Percentiles rank a stretch among this genome's conserved stretches.
These are phyloP conservation scores for Phylloscopus whistleri DNA, from an alignment of 2,113 vertebrate genomes.

Conservation along the genomic window DNA sequence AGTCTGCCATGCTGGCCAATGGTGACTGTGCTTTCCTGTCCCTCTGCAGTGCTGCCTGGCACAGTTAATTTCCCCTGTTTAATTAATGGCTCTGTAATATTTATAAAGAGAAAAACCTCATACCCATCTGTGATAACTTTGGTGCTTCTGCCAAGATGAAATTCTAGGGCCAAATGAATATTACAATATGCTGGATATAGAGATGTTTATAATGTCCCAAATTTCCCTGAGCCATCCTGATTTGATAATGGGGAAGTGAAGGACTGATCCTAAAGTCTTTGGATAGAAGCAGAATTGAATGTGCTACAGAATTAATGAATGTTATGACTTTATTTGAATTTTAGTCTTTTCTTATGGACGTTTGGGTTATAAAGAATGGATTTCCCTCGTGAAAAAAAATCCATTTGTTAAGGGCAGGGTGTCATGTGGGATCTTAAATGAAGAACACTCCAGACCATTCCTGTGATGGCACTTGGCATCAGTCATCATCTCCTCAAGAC, in stretches of 20 bases:
- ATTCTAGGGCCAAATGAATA: conserved; percentile 10
- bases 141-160: neutral
- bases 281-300: neutral
- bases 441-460: neutral
- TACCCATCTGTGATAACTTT: neutral
- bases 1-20: neutral
- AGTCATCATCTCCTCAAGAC: neutral
- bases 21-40: neutral
- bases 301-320: neutral
- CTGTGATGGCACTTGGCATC: neutral
- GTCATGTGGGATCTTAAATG: neutral
- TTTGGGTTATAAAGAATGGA: neutral
- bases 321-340: neutral
- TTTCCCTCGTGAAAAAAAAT: neutral
- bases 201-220: neutral
- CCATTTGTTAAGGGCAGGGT: neutral
- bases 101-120: conserved; percentile 13
- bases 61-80: neutral
- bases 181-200: neutral
- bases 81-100: conserved; percentile 22
- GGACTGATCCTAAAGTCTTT: neutral
- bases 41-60: neutral
- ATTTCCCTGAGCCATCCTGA: neutral
- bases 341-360: neutral
- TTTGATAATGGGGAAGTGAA: neutral